Base-by-base conservation (phyloP, 2,113 vertebrate genomes). In the Oplegnathus fasciatus region DNA sequence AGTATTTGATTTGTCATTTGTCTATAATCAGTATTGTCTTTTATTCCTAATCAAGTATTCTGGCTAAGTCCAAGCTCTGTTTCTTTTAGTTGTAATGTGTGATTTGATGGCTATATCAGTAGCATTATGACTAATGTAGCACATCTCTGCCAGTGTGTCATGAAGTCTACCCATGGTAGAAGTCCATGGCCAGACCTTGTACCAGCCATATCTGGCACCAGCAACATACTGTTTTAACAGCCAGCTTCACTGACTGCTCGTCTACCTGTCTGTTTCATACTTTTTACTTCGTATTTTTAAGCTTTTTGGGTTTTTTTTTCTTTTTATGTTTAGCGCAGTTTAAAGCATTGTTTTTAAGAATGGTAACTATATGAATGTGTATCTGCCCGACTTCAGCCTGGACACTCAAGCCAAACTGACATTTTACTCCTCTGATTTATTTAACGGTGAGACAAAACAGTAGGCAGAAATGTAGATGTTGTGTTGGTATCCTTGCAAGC, bases 101-200 rank as follows among this genome's bases (percentile, higher is more conserved):
- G 8, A 82, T 72, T 83, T 81, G 86, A 86, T 90, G 88, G 90
- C 81, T 92, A 37, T 87, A 8, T 84, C 46, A 74, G 91, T 92
- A 94, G 91, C 92, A 86, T 86, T 79, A 79, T 79, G 84, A 85
- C 86, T 89, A 90, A 93, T 94, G 93, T 94, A 94, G 94, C 94
- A 86, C 90, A 88, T 87, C 67, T 90, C 87, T 90, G 84, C 87
- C 91, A 61, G 88, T 84, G 84, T 86, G 86, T 92, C 66, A 74
- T 70, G 65, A 85, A 50, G 65, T 86, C 83, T 68, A 50, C 73
- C 44, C 48, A 46, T 76, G 88, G 83, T 78, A 67, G 84, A 78
- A 67, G 61, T 73, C 50, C 50, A 75, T 75, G 90, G 75, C 79
- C 89, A 84, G 83, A 92, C 64, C 37, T n/a, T 90, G 70, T 71